Conservation (phyloP, 2,888 invertebrate genomes). For the Calliscelio sp. region DNA sequence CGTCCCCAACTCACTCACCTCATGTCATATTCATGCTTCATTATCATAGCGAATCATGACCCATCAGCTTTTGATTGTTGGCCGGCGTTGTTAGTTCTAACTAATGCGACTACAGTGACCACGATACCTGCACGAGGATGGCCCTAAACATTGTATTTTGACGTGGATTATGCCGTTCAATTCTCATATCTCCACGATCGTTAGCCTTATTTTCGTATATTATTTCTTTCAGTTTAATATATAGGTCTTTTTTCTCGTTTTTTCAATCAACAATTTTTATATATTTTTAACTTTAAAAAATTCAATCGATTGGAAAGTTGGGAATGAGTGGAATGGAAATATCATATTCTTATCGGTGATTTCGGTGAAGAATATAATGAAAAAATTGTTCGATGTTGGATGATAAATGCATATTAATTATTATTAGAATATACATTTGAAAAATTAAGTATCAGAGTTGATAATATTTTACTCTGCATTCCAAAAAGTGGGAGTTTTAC, state of each 20-base stretch:
- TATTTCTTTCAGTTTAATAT: background rate
- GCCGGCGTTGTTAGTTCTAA: conserved; percentile 85
- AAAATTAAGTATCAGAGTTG: too few relatives aligned
- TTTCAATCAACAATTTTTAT: too few relatives aligned
- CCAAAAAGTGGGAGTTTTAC: too few relatives aligned
- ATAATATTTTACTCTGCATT: too few relatives aligned
- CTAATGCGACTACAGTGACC: conserved; percentile 85
- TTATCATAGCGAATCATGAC: conserved; percentile 86
- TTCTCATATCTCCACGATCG: conserved; percentile 28
- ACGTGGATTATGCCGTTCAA: conserved; percentile 64
- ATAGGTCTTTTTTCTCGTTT: background rate
- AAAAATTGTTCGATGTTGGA: too few relatives aligned
- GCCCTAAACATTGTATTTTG: conserved; percentile 72
- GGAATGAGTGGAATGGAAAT: too few relatives aligned
- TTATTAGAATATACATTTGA: too few relatives aligned
- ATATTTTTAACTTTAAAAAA: too few relatives aligned
- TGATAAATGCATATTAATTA: too few relatives aligned
- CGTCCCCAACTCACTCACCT: conserved; percentile 84
- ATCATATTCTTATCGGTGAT: too few relatives aligned
- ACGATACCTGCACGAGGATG: conserved; percentile 75
- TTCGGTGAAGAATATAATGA: too few relatives aligned
- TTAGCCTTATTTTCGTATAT: conserved; percentile 35
- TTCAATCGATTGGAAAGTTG: too few relatives aligned
- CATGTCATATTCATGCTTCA: conserved; percentile 86
- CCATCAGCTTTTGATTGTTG: conserved; percentile 86